Percentiles rank a stretch among this genome's conserved stretches.
phyloP scores from a whole-genome alignment of 2,797 vertebrate species.

The Perodicticus potto region DNA sequence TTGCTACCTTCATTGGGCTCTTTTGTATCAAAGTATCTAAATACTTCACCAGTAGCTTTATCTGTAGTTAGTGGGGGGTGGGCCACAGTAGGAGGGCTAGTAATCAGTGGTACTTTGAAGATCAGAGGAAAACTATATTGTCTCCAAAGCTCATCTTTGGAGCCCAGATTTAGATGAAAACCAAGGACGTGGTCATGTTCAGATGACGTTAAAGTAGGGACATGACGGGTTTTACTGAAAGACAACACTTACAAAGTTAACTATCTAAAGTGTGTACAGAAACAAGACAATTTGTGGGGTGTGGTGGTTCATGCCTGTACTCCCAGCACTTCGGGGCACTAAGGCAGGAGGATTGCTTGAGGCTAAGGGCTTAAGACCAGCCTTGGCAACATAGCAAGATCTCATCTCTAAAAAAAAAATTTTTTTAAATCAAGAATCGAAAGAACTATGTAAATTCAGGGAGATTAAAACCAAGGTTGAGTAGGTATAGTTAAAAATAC shows the following conservation, averaged over 20 bases:
- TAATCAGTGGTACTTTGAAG: background rate
- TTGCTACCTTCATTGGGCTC: background rate
- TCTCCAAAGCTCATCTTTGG: background rate
- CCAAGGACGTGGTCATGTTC: background rate
- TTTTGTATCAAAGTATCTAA: background rate
- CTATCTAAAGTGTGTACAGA: background rate
- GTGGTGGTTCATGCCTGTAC: too few relatives aligned
- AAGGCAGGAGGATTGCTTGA: too few relatives aligned
- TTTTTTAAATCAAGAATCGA: background rate
- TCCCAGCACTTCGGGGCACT: too few relatives aligned
- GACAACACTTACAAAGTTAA: constrained; percentile 24
- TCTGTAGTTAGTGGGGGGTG: background rate
- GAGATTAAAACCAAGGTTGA: background rate
- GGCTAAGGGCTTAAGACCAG: too few relatives aligned
- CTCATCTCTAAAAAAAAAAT: too few relatives aligned
- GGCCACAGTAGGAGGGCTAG: too few relatives aligned
- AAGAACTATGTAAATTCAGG: constrained; percentile 13
- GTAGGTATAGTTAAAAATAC: background rate
- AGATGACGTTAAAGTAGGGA: constrained; percentile 49
- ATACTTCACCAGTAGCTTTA: background rate
- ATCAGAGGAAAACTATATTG: background rate
- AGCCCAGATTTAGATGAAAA: constrained; percentile 49
- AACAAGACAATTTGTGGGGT: background rate
- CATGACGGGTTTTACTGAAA: background rate
- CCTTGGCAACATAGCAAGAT: too few relatives aligned